These are phyloP conservation scores for Sinocyclocheilus anophthalmus DNA, from an alignment of 2,113 vertebrate species.

Conservation along the genomic window DNA sequence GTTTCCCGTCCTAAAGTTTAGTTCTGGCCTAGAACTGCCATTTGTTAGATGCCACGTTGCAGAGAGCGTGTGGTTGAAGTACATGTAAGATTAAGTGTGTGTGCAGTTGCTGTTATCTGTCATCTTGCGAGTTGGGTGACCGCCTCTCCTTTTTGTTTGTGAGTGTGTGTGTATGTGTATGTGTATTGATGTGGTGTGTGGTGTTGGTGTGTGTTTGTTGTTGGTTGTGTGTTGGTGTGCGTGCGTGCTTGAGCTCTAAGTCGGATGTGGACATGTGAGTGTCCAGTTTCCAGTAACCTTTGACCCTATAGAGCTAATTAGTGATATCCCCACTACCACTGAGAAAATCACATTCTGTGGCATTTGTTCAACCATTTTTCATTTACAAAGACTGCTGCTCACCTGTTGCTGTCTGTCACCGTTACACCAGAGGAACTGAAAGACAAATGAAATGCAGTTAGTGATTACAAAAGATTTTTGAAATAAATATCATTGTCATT, in stretches of 20 bases:
- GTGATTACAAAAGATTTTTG: slow-evolving; percentile 10
- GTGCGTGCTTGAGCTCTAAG: slow-evolving; percentile 42
- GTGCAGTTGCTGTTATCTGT: slow-evolving; percentile 51
- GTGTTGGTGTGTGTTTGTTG: too few relatives aligned
- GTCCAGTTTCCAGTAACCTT: slow-evolving; percentile 67
- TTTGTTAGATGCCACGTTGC: slow-evolving; percentile 19
- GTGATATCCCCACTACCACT: slow-evolving; percentile 65
- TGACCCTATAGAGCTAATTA: slow-evolving; percentile 76
- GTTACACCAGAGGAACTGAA: slow-evolving; percentile 23
- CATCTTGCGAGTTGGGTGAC: slow-evolving; percentile 40
- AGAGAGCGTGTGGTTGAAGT: slow-evolving; percentile 7
- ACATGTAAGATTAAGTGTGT: slow-evolving; percentile 38
- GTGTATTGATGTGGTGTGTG: too few relatives aligned
- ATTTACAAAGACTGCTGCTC: slow-evolving; percentile 44
- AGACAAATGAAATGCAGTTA: neutral
- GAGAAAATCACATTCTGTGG: slow-evolving; percentile 44
- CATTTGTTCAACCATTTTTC: slow-evolving; percentile 47
- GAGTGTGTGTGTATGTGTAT: slow-evolving; percentile 32
- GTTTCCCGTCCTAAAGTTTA: neutral
- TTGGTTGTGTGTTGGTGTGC: too few relatives aligned
- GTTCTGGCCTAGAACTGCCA: neutral
- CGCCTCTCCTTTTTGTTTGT: neutral
- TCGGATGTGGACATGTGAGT: slow-evolving; percentile 51
- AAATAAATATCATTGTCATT: neutral
- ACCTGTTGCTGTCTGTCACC: slow-evolving; percentile 62